Evolutionary conservation across 1,140 invertebrate species (phyloP).

Genomic region (Sycobia sp.): DNA sequence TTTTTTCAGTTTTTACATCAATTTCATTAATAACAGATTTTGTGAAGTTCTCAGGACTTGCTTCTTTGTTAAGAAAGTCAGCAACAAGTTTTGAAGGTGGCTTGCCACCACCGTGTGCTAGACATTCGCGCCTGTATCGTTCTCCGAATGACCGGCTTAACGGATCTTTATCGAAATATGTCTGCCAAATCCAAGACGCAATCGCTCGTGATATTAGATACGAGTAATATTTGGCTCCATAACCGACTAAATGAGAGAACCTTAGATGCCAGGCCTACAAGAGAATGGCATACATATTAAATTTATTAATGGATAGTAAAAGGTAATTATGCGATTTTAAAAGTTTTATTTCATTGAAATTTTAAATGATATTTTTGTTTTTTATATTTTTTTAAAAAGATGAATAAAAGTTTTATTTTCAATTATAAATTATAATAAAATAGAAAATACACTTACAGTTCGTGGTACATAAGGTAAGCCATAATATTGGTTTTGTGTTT

Average conservation of each 20-base stretch:
- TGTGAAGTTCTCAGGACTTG: conserved; percentile 67
- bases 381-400: not conserved
- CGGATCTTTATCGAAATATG: conserved; percentile 83
- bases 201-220: conserved; percentile 94
- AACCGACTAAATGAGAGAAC: conserved; percentile 96
- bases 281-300: too few relatives aligned
- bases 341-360: conserved; percentile 12
- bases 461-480: conserved; percentile 84
- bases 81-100: conserved; percentile 75
- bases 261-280: conserved; percentile 91
- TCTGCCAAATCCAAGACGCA: conserved; percentile 92
- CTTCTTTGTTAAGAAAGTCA: conserved; percentile 73
- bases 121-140: conserved; percentile 75
- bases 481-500: conserved; percentile 85
- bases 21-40: conserved; percentile 67
- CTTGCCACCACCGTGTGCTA: conserved; percentile 88
- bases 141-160: conserved; percentile 78
- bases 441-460: conserved; percentile 70
- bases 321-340: not conserved
- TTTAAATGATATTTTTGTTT: not conserved
- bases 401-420: not conserved
- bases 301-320: too few relatives aligned
- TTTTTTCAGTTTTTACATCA: conserved; percentile 58
- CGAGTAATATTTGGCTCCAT: conserved; percentile 98
- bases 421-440: not conserved